Conservation (phyloP, 1,140 invertebrate genomes). For the Colletes gigas region DNA sequence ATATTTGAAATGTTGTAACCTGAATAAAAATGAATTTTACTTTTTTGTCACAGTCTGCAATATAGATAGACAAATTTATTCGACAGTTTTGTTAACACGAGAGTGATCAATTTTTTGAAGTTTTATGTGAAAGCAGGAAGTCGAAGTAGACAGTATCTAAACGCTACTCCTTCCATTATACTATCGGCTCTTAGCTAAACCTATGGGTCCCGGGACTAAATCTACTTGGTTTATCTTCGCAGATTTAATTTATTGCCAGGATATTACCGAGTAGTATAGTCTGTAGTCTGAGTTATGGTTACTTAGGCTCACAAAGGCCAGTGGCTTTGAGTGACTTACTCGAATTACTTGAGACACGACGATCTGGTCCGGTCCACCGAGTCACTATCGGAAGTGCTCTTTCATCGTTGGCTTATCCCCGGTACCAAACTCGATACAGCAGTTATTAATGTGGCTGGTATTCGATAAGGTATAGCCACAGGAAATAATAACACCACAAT, state of each 20-base stretch:
- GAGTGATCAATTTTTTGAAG: not conserved
- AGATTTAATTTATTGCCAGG: slow-evolving; percentile 78
- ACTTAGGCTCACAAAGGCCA: slow-evolving; percentile 67
- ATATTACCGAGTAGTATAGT: slow-evolving; percentile 74
- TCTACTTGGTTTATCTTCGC: slow-evolving; percentile 77
- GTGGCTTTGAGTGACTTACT: slow-evolving; percentile 54
- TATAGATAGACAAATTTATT: too few relatives aligned
- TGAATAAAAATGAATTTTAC: too few relatives aligned
- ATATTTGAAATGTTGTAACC: too few relatives aligned
- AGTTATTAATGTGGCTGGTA: slow-evolving; percentile 26
- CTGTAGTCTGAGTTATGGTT: slow-evolving; percentile 67
- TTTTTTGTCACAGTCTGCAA: too few relatives aligned
- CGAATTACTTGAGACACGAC: slow-evolving; percentile 61
- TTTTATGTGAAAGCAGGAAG: not conserved
- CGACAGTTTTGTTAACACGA: too few relatives aligned
- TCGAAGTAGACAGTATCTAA: slow-evolving; percentile 16
- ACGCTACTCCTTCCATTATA: slow-evolving; percentile 65
- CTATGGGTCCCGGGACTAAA: slow-evolving; percentile 67
- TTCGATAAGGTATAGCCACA: not conserved
- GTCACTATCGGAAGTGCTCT: slow-evolving; percentile 47
- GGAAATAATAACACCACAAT: not conserved
- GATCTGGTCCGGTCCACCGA: slow-evolving; percentile 49
- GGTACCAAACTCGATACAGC: slow-evolving; percentile 34
- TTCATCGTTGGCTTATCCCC: slow-evolving; percentile 56
- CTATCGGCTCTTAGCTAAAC: slow-evolving; percentile 67